A percentile compares a stretch with the other conserved stretches of the same genome.
These are phyloP conservation scores for Holcopasites calliopsidis DNA, from an alignment of 1,140 invertebrate genomes.

Conservation along the genomic window DNA sequence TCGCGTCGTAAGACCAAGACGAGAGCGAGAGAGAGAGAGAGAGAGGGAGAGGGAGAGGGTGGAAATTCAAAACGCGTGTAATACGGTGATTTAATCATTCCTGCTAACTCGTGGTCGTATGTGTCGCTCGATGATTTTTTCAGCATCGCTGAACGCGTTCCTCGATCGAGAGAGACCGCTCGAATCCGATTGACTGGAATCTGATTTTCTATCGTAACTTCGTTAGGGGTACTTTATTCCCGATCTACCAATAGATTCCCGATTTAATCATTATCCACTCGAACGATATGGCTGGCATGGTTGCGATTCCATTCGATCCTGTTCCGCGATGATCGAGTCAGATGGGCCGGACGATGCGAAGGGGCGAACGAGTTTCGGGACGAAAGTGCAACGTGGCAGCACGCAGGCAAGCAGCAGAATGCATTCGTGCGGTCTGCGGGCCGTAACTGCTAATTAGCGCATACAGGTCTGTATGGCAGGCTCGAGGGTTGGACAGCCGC, in stretches of 20 bases:
- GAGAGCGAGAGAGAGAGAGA: conserved; percentile 30
- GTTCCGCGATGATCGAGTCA: neutral
- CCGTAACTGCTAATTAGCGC: conserved; percentile 79
- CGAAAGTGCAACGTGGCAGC: conserved; percentile 52
- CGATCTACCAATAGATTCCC: neutral
- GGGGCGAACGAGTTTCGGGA: conserved; percentile 39
- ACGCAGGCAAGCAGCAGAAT: conserved; percentile 54
- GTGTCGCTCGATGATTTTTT: conserved; percentile 28
- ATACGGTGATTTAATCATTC: conserved; percentile 68
- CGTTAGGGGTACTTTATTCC: conserved; percentile 4
- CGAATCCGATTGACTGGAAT: conserved; percentile 39
- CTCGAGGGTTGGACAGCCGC: conserved; percentile 56
- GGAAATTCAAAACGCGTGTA: conserved; percentile 12
- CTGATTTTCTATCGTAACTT: conserved; percentile 36
- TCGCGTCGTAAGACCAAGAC: conserved; percentile 50
- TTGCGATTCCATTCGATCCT: neutral
- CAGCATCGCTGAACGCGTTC: conserved; percentile 32
- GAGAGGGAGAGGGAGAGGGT: neutral
- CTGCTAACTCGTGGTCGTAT: conserved; percentile 48
- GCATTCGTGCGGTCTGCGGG: conserved; percentile 71
- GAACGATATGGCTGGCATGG: neutral
- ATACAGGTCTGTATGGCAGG: conserved; percentile 63
- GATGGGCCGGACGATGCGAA: neutral
- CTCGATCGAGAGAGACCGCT: conserved; percentile 22
- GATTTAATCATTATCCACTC: no score